Conservation (phyloP, 1,140 invertebrate genomes). For the Cylas formicarius region DNA sequence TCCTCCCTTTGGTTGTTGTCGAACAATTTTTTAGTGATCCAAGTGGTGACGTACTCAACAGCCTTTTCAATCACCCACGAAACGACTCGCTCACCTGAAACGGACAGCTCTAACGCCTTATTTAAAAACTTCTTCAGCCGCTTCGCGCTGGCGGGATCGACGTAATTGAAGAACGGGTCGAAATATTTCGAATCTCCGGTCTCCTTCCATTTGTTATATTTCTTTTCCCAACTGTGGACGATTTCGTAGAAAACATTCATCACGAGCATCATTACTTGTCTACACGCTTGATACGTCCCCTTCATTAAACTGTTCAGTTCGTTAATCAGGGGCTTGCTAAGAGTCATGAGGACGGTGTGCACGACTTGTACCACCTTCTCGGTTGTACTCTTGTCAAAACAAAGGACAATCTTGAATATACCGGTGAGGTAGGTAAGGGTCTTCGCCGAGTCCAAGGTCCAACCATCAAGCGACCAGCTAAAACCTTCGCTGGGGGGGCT, state of each 20-base stretch:
- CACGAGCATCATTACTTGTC: neutral
- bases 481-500: conserved; percentile 4
- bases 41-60: conserved; percentile 3
- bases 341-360: conserved; percentile 4
- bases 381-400: too few species aligned
- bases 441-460: conserved; percentile 3
- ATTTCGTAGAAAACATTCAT: conserved; percentile 12
- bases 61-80: conserved; percentile 7
- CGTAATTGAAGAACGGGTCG: conserved; percentile 8
- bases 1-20: too few species aligned
- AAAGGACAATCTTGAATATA: too few species aligned
- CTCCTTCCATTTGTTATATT: conserved; percentile 15
- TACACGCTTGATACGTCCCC: neutral
- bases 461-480: neutral
- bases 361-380: conserved; percentile 9
- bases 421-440: too few species aligned
- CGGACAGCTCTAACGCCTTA: conserved; percentile 13
- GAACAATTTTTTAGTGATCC: neutral
- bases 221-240: conserved; percentile 11
- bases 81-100: conserved; percentile 5
- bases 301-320: neutral
- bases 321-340: neutral
- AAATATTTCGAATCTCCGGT: conserved; percentile 14
- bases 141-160: conserved; percentile 10
- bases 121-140: conserved; percentile 17